Conservation (phyloP, 2,797 vertebrate genomes). For the Leptatherina wallacei region DNA sequence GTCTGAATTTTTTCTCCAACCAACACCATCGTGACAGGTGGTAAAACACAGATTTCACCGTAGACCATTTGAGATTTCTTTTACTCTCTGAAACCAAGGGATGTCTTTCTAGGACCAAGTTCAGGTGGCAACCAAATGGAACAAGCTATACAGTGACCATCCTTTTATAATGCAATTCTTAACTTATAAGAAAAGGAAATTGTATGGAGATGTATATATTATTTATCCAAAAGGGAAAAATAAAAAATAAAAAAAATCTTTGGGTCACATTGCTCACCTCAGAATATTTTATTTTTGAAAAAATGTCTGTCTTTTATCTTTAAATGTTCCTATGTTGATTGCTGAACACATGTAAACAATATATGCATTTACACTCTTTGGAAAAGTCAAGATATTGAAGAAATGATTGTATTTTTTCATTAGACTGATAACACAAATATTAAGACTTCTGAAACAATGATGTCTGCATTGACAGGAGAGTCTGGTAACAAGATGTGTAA, state of each 20-base stretch:
- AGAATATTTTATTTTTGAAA: slow-evolving; percentile 41
- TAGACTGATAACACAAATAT: slow-evolving; percentile 26
- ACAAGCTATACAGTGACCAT: slow-evolving; percentile 14
- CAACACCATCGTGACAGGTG: slow-evolving; percentile 11
- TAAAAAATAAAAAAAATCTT: slow-evolving; percentile 29
- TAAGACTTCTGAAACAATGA: slow-evolving; percentile 14
- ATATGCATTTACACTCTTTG: slow-evolving; percentile 63
- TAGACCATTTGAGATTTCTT: slow-evolving; percentile 24
- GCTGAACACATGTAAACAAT: slow-evolving; percentile 62
- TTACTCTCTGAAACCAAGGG: background rate
- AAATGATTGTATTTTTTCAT: slow-evolving; percentile 30
- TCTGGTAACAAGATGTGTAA: slow-evolving; percentile 28
- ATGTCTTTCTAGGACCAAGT: slow-evolving; percentile 10
- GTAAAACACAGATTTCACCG: slow-evolving; percentile 34
- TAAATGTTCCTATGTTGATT: slow-evolving; percentile 35
- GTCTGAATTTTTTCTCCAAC: slow-evolving; percentile 35
- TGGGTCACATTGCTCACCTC: slow-evolving; percentile 46
- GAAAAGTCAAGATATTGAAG: slow-evolving; percentile 41
- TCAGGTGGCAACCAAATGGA: background rate
- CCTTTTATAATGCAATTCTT: slow-evolving; percentile 5
- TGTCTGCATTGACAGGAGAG: slow-evolving; percentile 23
- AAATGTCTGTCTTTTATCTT: slow-evolving; percentile 16
- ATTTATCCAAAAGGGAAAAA: background rate
- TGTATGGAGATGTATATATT: background rate
- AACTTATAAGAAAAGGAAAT: slow-evolving; percentile 8